Base-by-base conservation (phyloP, 2,888 invertebrate genomes). In the Eupeodes luniger region DNA sequence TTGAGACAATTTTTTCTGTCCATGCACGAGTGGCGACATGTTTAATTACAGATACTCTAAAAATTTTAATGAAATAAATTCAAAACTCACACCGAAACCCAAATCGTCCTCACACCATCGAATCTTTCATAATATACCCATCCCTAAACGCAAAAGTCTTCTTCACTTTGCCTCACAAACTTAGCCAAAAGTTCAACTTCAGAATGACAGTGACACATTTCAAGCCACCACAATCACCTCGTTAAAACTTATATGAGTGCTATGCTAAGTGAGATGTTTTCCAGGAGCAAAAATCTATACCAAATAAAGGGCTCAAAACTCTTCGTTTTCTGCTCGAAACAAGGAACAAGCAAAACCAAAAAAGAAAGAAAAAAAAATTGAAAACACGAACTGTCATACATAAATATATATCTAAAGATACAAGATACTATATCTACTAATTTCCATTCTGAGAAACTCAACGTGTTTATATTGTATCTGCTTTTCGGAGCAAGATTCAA, bases 401-500 rank as follows among this genome's bases (percentile, higher is more conserved):
- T 9, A 66, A 4, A 49, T 1, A 53, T 51, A 51, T 14, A n/a
- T 51, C 14, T 16, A 9, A 9, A 51, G 5, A n/a, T 51, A 51
- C 5, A 10, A 10, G 47, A 44, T 55, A 69, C 44, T 64, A 57
- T 53, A 77, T 59, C 69, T 70, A 79, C 83, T 83, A 79, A 70
- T 86, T 79, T 79, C 53, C 79, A 83, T 79, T 64, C 69, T 64
- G 74, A 75, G 57, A 47, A 72, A 72, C 51, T 36, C 47, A 49
- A 74, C 69, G 62, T 69, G 69, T 53, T 67, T 78, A 34, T 78
- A 44, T 59, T 62, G 51, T 70, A 57, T 70, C 57, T 74, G 53
- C 59, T 53, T 51, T 79, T 36, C 75, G 49, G 57, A 86, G 69
- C 78, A 86, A 79, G 79, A 86, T 86, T 86, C 86, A 86, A 86